A percentile compares a stretch with the other conserved stretches of the same genome.
phyloP scores from a whole-genome alignment of 2,113 vertebrate genomes.

The Circaetus gallicus region DNA sequence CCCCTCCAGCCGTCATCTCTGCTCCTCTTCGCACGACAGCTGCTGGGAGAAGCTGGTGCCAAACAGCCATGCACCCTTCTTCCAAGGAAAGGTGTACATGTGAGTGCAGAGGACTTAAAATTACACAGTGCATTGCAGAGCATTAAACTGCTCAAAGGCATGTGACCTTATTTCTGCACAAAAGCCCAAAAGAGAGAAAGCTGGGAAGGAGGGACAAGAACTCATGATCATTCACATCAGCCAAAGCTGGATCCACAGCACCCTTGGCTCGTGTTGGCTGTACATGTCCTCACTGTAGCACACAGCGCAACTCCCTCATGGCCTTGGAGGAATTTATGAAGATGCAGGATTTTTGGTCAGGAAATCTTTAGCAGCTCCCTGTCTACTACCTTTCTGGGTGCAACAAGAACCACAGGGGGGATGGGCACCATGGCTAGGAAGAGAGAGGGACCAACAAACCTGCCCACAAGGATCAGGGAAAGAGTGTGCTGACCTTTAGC shows the following conservation, averaged over 20 bases:
- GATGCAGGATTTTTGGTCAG: background rate
- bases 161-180: background rate
- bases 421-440: background rate
- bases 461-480: background rate
- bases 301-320: rapidly evolving
- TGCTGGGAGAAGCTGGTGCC: background rate
- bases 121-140: background rate
- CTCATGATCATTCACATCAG: background rate
- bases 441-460: background rate
- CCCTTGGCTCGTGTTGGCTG: background rate
- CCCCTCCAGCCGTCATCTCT: background rate
- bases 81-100: background rate
- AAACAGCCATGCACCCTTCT: background rate
- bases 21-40: rapidly evolving
- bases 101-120: background rate
- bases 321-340: background rate
- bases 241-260: background rate
- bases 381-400: background rate
- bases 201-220: background rate
- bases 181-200: background rate
- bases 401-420: background rate
- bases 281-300: background rate
- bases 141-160: background rate
- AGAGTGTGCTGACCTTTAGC: background rate
- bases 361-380: background rate